A percentile compares a stretch with the other conserved stretches of the same genome.
These are phyloP conservation scores for Pseudochirops corinnae DNA, from an alignment of 2,797 vertebrate genomes.

Conservation along the genomic window DNA sequence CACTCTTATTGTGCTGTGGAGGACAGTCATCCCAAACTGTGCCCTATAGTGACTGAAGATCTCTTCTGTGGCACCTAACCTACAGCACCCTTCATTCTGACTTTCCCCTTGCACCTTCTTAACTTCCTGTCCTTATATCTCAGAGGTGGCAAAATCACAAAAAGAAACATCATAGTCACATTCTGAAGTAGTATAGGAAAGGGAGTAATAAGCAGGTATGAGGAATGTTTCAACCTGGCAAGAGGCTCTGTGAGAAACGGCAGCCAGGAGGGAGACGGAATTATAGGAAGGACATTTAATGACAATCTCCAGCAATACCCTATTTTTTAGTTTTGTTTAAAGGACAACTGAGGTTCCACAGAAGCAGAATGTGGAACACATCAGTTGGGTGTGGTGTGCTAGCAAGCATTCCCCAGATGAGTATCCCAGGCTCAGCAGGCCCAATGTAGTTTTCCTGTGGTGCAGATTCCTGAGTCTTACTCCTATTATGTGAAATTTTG, in stretches of 20 bases:
- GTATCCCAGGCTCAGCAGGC: neutral
- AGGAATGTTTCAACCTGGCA: neutral
- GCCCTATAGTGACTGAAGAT: neutral
- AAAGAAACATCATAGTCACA: neutral
- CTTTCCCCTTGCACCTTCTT: neutral
- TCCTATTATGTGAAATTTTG: neutral
- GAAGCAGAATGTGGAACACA: neutral
- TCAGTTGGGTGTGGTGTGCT: neutral
- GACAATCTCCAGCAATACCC: neutral
- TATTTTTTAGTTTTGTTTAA: neutral
- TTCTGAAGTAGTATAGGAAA: neutral
- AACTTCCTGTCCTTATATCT: neutral
- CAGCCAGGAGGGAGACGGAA: neutral
- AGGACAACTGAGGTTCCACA: conserved; percentile 1
- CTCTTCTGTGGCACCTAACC: neutral
- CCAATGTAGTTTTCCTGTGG: neutral
- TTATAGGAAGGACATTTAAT: neutral
- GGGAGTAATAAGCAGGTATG: neutral
- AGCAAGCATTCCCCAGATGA: neutral
- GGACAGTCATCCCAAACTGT: neutral
- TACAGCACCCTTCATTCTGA: neutral
- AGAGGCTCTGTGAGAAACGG: neutral
- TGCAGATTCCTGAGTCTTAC: neutral
- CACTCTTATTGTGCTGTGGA: neutral
- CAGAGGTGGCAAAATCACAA: neutral